Percentiles rank a stretch among this genome's conserved stretches.
These are phyloP conservation scores for Chamaetylas fuelleborni DNA, from an alignment of 2,113 vertebrate genomes.

Conservation along the genomic window DNA sequence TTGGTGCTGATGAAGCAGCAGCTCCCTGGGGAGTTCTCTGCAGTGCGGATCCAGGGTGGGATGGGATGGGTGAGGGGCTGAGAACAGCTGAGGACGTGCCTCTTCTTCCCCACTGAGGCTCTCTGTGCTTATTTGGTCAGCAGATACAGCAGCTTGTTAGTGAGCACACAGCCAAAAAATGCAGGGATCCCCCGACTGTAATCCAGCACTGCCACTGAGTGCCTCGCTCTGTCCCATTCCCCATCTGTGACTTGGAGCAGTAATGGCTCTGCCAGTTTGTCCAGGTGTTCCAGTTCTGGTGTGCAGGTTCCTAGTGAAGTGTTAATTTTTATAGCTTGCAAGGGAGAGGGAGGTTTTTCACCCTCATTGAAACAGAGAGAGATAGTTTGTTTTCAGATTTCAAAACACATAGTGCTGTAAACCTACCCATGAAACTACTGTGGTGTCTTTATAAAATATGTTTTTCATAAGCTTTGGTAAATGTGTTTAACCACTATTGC, in stretches of 20 bases:
- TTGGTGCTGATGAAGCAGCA: fast-evolving
- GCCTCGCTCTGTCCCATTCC: background rate
- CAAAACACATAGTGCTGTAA: background rate
- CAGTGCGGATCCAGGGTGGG: background rate
- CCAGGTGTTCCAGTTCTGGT: background rate
- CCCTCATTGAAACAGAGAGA: background rate
- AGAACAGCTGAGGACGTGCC: background rate
- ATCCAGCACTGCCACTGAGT: background rate
- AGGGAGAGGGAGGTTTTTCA: background rate
- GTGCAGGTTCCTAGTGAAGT: background rate
- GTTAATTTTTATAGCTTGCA: background rate
- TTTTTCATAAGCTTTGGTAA: constrained; percentile 18
- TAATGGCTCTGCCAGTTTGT: background rate
- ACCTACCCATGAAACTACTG: background rate
- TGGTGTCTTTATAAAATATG: background rate
- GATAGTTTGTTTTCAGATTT: background rate
- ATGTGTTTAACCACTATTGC: background rate
- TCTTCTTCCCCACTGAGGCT: background rate
- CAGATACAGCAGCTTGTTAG: background rate
- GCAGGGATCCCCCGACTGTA: background rate
- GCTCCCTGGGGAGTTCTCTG: background rate
- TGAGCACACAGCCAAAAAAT: background rate
- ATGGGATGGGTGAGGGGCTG: background rate
- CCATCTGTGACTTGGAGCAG: background rate
- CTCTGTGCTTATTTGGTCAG: background rate